phyloP scores from a whole-genome alignment of 2,797 vertebrate genomes.

The Anas bahamensis region DNA sequence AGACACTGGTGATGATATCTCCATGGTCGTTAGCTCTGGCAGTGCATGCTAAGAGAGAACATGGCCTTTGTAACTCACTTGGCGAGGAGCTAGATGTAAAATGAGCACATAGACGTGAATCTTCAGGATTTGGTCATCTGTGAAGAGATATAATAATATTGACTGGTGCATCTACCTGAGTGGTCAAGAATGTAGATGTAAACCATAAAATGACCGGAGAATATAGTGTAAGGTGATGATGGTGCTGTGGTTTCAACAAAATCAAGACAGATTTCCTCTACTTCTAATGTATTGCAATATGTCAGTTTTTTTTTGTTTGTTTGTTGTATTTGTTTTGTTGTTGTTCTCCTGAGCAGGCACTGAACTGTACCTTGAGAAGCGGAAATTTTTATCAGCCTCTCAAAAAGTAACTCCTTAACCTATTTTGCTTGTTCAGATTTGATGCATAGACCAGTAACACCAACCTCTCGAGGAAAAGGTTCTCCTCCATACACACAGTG shows the following conservation, averaged over 20 bases:
- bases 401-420: background rate
- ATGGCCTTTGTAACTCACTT: background rate
- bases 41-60: background rate
- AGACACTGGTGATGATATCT: background rate
- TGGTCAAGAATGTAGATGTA: background rate
- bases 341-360: background rate
- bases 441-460: background rate
- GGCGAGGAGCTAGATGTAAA: background rate
- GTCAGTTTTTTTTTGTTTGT: too few species aligned
- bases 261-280: background rate
- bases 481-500: background rate
- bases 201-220: background rate
- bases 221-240: background rate
- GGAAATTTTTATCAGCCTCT: background rate
- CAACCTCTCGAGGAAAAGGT: background rate
- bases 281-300: background rate
- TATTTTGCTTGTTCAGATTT: background rate
- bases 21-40: background rate
- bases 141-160: background rate
- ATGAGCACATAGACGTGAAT: background rate
- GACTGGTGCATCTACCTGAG: background rate
- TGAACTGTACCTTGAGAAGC: background rate
- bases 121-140: background rate
- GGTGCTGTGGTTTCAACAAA: background rate
- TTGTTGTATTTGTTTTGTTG: too few species aligned